These are phyloP conservation scores for Apistogramma diplotaenia DNA, from an alignment of 2,113 vertebrate species.

Conservation along the genomic window DNA sequence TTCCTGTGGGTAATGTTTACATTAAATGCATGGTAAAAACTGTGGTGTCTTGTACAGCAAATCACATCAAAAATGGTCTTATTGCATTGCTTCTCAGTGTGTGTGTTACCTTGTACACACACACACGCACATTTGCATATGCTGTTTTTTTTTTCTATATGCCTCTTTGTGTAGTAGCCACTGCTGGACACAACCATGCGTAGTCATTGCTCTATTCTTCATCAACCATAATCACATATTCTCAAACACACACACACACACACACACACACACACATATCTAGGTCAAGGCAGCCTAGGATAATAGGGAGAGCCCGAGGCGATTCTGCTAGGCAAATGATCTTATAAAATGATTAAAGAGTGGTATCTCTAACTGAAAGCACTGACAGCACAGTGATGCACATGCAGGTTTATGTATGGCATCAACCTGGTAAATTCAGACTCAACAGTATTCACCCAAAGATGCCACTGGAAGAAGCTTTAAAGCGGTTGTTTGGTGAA, in stretches of 20 bases:
- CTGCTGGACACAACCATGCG: conserved; percentile 31
- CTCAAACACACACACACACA: conserved; percentile 1
- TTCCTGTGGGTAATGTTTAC: neutral
- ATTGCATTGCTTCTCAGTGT: neutral
- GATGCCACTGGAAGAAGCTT: conserved; percentile 1
- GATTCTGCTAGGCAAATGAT: conserved; percentile 77
- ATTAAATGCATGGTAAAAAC: neutral
- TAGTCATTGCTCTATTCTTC: conserved; percentile 52
- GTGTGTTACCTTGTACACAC: neutral
- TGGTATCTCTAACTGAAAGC: conserved; percentile 55
- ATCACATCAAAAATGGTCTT: neutral
- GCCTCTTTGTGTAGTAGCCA: conserved; percentile 19
- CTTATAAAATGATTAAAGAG: conserved; percentile 73
- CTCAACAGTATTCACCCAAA: conserved; percentile 25
- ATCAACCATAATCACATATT: conserved; percentile 13
- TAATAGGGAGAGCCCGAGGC: conserved; percentile 74
- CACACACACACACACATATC: conserved; percentile 30
- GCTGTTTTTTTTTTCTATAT: neutral
- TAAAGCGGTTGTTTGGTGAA: neutral
- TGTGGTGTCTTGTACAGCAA: neutral
- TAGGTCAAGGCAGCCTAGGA: conserved; percentile 70
- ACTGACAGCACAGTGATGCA: conserved; percentile 31
- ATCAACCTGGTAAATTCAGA: conserved; percentile 33
- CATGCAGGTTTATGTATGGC: conserved; percentile 45
- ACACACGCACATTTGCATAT: neutral